These are phyloP conservation scores for Drosophila murphyi DNA, from an alignment of 1,140 invertebrate species.

Conservation along the genomic window DNA sequence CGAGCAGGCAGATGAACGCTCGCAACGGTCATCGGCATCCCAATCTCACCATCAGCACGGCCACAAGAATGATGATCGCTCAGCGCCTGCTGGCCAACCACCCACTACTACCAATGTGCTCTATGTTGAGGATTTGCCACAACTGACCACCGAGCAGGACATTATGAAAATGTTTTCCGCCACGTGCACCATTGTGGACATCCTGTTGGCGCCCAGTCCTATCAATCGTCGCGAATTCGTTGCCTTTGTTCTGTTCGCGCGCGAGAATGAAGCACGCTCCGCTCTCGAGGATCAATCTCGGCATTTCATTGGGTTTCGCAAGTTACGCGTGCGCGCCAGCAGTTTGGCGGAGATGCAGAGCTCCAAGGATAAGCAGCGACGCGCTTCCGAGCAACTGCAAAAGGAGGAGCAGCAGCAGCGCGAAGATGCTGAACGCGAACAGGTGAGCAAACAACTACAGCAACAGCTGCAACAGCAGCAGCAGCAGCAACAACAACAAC, in stretches of 20 bases:
- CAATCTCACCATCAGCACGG: constrained; percentile 5
- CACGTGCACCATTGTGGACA: constrained; percentile 89
- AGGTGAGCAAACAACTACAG: constrained; percentile 31
- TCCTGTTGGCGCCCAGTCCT: constrained; percentile 88
- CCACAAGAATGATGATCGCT: constrained; percentile 1
- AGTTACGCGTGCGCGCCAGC: constrained; percentile 85
- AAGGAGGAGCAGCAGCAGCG: constrained; percentile 73
- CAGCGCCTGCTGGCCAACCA: constrained; percentile 46
- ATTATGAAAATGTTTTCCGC: constrained; percentile 90
- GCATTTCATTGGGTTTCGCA: constrained; percentile 86
- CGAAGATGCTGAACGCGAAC: constrained; percentile 56
- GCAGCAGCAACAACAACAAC: constrained; percentile 15
- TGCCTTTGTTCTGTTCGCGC: constrained; percentile 91
- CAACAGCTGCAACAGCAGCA: constrained; percentile 30
- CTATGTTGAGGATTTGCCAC: constrained; percentile 89
- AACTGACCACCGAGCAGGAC: constrained; percentile 91
- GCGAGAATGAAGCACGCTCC: constrained; percentile 88
- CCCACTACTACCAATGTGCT: constrained; percentile 86
- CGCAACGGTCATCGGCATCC: constrained; percentile 29
- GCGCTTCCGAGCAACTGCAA: constrained; percentile 80
- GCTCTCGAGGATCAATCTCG: constrained; percentile 86
- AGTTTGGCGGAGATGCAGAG: constrained; percentile 85
- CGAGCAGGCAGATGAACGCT: constrained; percentile 63
- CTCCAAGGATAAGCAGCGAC: constrained; percentile 84
- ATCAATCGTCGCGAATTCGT: constrained; percentile 86